These are phyloP conservation scores for Hemicordylus capensis DNA, from an alignment of 2,113 vertebrate species.

Conservation along the genomic window DNA sequence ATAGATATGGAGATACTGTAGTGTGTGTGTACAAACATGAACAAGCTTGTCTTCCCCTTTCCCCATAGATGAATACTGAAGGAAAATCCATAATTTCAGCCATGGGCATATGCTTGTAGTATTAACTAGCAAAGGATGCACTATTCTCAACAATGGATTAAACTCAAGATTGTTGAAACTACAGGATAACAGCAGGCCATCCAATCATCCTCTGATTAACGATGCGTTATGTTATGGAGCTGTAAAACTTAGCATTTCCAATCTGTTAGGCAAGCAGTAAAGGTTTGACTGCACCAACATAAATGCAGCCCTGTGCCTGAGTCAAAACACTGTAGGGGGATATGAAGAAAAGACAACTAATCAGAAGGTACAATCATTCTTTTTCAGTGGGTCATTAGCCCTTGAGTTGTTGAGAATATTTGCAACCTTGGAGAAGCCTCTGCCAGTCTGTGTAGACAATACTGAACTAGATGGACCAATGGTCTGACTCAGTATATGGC, in stretches of 20 bases:
- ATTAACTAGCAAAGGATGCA: background rate
- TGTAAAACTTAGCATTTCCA: conserved; percentile 22
- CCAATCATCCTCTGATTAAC: conserved; percentile 27
- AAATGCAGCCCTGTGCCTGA: background rate
- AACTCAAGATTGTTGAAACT: conserved; percentile 1
- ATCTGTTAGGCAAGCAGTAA: background rate
- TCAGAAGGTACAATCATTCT: background rate
- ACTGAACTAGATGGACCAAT: no score
- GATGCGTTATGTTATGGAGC: conserved; percentile 21
- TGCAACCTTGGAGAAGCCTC: background rate
- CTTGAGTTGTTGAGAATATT: background rate
- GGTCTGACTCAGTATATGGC: no score
- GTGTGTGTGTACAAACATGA: background rate
- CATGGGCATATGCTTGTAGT: background rate
- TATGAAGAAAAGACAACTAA: background rate
- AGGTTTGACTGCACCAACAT: background rate
- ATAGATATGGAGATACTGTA: background rate
- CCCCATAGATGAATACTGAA: background rate
- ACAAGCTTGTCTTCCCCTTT: conserved; percentile 23
- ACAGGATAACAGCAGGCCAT: conserved; percentile 7
- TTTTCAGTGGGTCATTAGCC: background rate
- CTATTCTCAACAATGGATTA: conserved; percentile 14
- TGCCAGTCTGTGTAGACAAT: no score
- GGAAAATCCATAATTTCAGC: background rate
- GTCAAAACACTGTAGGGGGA: background rate